A percentile compares a stretch with the other conserved stretches of the same genome.
These are phyloP conservation scores for Philaenus spumarius DNA, from an alignment of 1,140 invertebrate genomes.

Conservation along the genomic window DNA sequence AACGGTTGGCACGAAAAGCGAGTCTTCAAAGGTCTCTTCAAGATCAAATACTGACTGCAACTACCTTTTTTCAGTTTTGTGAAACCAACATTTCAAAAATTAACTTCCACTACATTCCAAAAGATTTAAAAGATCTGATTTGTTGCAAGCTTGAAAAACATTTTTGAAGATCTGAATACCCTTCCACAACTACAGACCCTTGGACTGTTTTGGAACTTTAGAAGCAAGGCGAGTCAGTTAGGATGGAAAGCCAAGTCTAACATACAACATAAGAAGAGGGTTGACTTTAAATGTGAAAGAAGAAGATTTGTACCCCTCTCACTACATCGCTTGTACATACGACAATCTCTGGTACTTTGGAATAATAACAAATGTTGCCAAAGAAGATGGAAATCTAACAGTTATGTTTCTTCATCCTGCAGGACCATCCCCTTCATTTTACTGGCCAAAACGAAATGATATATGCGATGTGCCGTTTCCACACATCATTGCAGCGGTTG, in stretches of 20 bases:
- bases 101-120: not conserved
- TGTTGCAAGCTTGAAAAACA: not conserved
- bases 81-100: constrained; percentile 10
- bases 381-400: not conserved
- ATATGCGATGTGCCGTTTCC: not conserved
- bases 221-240: constrained; percentile 6
- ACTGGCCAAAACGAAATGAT: not conserved
- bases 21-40: constrained; percentile 7
- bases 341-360: constrained; percentile 6
- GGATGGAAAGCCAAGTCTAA: not conserved
- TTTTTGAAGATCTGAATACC: not conserved
- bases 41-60: not conserved
- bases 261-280: not conserved
- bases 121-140: not conserved
- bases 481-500: not conserved
- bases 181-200: not conserved
- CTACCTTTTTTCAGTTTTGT: constrained; percentile 13
- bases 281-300: not conserved
- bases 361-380: constrained; percentile 1
- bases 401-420: not conserved
- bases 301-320: not conserved
- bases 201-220: not conserved
- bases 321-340: not conserved
- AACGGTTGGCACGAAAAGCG: not conserved
- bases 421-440: not conserved